Base-by-base conservation (phyloP, 2,888 invertebrate species). In the Cephus runcator region DNA sequence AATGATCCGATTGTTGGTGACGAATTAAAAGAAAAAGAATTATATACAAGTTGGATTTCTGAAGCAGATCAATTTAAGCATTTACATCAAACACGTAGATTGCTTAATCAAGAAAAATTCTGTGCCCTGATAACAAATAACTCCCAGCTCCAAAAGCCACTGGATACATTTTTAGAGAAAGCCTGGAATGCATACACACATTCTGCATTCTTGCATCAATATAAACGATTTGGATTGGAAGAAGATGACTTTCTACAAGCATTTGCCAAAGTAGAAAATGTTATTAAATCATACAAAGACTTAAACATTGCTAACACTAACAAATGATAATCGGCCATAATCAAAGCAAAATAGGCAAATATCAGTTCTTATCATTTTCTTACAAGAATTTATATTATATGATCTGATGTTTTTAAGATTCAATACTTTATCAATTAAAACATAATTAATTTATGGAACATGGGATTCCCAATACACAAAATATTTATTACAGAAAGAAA, bases 191-290 rank as follows among this genome's bases (percentile, higher is more conserved):
- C 92, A 77, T 93, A 92, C 84, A 88, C 89, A 3, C 90, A 92
- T 85, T 91, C 91, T 56, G 93, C 93, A 12, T 93, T 92, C 87
- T 84, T 93, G 69, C 93, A 93, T 88, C 93, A 93, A 79, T 93
- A 93, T 83, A 90, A 90, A 81, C 92, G 92, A 80, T 92, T 90
- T 85, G 92, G 92, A 68, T 85, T 93, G 69, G 91, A 92, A 80
- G 92, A 93, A 69, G 90, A 92, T 69, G 92, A 92, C 81, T 93
- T 93, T 86, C 84, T 92, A 73, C 87, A 91, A 81, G 90, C 92
- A n/a, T 93, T 93, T 87, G 91, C 92, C 69, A 91, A 90, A 84
- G 81, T 93, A 79, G 93, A 93, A 87, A 92, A 90, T 83, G 84
- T 93, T 79, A 87, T 93, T 56, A 90, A 92, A 82, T 87, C 90